Evolutionary conservation across 2,113 vertebrate species (phyloP), one percentile per base, ranked within the genome.

Genomic region (Oncorhynchus clarkii): DNA sequence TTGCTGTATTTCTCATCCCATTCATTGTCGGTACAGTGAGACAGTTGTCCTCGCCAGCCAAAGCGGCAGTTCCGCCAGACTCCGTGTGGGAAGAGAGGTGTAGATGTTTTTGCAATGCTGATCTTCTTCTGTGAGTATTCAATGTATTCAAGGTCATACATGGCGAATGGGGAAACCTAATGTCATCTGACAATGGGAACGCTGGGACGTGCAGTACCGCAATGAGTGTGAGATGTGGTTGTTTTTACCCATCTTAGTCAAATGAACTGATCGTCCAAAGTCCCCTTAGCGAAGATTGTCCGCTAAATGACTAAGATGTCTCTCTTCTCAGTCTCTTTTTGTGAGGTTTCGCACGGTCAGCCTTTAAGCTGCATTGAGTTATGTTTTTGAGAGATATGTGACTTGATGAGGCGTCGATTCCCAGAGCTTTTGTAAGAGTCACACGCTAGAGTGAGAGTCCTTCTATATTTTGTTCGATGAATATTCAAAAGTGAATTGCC

Each of bases 11-110:
- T 77, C 67, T 72, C 48, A 68, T 84, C 72, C 60, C n/a, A 62
- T 62, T 62, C 67, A 70, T 22, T 4, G 24, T 24, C 51, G 68
- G 26, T 68, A 76, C 78, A 84, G 82, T 66, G 68, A 76, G 54
- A 45, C 57, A 26, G 70, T 79, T 79, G 72, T 81, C 75, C 78
- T 62, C 62, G 29, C 18, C 65, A 48, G 22, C 39, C 29, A 65
- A 82, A 73, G 64, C 8, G 16, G 7, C 59, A 62, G 59, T 18
- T 54, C 51, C 14, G 16, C 51, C 51, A 18, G 5, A 14, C 59
- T 62, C n/a, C 22, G n/a, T n/a, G 24, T 22, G 59, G 4, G 51
- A 54, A 54, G 18, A 5, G 16, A 54, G 51, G 51, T 5, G 51
- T 54, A 5, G n/a, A 9, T 24, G 59, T 6, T 62, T 62, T 62